Evolutionary conservation across 1,140 invertebrate species (phyloP), one percentile per base, ranked within the genome.

Genomic region (Zeugodacus cucurbitae): DNA sequence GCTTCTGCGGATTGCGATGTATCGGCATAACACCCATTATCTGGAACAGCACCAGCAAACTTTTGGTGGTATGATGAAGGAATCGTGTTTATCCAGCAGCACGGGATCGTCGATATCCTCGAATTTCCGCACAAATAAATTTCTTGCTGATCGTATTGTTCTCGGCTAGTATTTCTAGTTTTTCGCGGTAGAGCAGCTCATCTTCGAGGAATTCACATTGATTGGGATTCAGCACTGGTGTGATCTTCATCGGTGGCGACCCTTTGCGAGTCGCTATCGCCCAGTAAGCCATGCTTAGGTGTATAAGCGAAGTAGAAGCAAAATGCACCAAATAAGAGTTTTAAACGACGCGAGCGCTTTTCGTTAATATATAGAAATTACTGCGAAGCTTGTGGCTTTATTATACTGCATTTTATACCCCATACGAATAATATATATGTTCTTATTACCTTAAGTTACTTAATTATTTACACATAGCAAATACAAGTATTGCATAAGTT

Each of bases 11-110:
- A 58, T 95, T 94, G 88, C 95, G 94, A 93, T 95, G 95, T 29
- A 96, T 96, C 0, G 96, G 96, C 95, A 96, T 96, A 0, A 96
- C 94, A n/a, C 95, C 96, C 95, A 96, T 96, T 37, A 96, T 95
- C 91, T 96, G 96, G 89, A 96, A 96, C 0, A 96, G 91, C 1
- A 95, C 95, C 87, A 96, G 90, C 62, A 96, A 91, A 90, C 95
- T 96, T 90, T 96, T 96, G 0, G 96, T 96, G 0, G 95, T 96
- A 17, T 95, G 91, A 90, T 96, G 90, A 96, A 96, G 54, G 94
- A 95, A 89, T 96, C 95, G 87, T 95, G 95, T 89, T 95, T 93
- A 88, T 96, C 94, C 88, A 95, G 89, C 54, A 94, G 90, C 4
- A 92, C 89, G 0, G 91, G 92, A 90, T 94, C 93, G 22, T 92